Evolutionary conservation across 1,140 invertebrate genomes (phyloP).

Genomic region (Sycophila sp.): DNA sequence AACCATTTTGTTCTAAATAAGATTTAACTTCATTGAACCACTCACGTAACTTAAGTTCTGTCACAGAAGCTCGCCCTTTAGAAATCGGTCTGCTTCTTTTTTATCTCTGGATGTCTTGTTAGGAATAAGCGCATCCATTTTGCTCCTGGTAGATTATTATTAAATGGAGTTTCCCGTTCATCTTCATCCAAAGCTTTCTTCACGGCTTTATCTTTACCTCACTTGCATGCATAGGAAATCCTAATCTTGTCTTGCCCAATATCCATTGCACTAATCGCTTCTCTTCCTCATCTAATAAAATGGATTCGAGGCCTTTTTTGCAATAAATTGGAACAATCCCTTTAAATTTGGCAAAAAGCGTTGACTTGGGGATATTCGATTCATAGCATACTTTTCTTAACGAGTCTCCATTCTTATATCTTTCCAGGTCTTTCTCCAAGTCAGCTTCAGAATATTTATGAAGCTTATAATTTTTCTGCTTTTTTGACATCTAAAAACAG

Average conservation of each 20-base stretch:
- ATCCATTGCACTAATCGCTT: background rate
- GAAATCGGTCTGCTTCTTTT: constrained; percentile 42
- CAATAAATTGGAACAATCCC: background rate
- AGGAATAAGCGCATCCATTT: constrained; percentile 47
- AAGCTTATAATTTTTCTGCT: background rate
- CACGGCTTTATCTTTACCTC: constrained; percentile 1
- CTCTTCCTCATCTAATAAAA: background rate
- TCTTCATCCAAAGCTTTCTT: background rate
- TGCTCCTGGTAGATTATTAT: constrained; percentile 41
- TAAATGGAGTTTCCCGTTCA: constrained; percentile 33
- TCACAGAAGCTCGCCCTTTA: constrained; percentile 42
- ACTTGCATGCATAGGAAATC: background rate
- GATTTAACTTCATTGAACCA: constrained; percentile 45
- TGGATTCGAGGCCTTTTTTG: background rate
- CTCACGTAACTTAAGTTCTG: constrained; percentile 40
- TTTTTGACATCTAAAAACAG: too few species aligned
- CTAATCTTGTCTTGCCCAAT: background rate
- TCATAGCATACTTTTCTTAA: background rate
- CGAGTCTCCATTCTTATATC: background rate
- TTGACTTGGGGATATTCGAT: background rate
- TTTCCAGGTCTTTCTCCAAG: background rate
- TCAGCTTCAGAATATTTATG: background rate
- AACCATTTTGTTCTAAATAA: constrained; percentile 37
- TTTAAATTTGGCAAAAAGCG: background rate
- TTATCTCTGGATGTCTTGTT: constrained; percentile 45